Percentiles rank a stretch among this genome's conserved stretches.
Evolutionary conservation across 2,888 invertebrate species (phyloP).

Genomic region (Apotomis capreana): DNA sequence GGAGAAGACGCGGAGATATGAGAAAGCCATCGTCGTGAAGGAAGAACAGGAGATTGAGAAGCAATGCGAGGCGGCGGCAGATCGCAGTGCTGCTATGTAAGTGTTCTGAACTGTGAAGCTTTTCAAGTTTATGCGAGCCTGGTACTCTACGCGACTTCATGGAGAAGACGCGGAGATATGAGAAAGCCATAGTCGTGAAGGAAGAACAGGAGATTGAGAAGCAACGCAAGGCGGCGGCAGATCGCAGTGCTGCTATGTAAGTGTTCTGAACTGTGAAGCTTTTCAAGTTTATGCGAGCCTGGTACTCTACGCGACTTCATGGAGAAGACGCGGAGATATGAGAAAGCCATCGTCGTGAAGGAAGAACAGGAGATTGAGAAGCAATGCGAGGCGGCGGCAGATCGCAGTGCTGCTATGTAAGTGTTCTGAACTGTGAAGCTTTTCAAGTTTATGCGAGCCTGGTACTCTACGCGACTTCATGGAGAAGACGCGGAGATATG

Average conservation of each 20-base stretch:
- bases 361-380: constrained; percentile 48
- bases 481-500: too few relatives aligned
- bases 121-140: not conserved
- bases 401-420: constrained; percentile 46
- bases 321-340: too few relatives aligned
- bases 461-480: constrained; percentile 44
- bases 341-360: constrained; percentile 59
- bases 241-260: constrained; percentile 61
- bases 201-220: constrained; percentile 70
- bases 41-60: constrained; percentile 70
- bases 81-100: constrained; percentile 61
- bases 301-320: too few relatives aligned
- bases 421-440: too few relatives aligned
- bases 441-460: too few relatives aligned
- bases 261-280: constrained; percentile 38
- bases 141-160: not conserved
- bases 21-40: constrained; percentile 65
- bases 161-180: too few relatives aligned
- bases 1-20: constrained; percentile 81
- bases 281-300: too few relatives aligned
- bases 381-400: constrained; percentile 39
- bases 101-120: constrained; percentile 41
- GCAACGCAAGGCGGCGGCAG: constrained; percentile 50
- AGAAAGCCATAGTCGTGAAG: constrained; percentile 54
- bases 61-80: constrained; percentile 53